Evolutionary conservation across 2,113 vertebrate genomes (phyloP).

Genomic region (Zosterops lateralis): DNA sequence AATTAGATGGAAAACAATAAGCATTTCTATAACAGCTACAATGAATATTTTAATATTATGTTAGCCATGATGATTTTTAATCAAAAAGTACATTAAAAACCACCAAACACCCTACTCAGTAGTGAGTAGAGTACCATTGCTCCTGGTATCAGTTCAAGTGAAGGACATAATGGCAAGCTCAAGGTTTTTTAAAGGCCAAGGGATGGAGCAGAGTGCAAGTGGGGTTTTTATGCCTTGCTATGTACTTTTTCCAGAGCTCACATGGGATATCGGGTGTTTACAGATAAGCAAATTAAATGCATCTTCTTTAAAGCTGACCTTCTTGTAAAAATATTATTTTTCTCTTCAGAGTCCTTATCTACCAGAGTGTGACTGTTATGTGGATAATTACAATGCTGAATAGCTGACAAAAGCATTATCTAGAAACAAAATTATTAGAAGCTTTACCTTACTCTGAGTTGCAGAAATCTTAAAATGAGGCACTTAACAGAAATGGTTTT

Average conservation of each 20-base stretch:
- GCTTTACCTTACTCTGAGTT: background rate
- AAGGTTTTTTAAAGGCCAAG: background rate
- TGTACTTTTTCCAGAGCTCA: background rate
- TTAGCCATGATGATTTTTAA: background rate
- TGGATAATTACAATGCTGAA: background rate
- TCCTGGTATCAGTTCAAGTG: background rate
- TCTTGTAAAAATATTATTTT: background rate
- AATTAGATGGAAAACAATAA: background rate
- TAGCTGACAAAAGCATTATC: background rate
- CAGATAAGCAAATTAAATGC: background rate
- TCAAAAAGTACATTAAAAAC: background rate
- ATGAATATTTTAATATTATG: background rate
- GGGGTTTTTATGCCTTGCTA: background rate
- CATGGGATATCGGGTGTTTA: background rate
- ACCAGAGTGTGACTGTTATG: background rate
- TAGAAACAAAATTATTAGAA: background rate
- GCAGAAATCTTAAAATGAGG: background rate
- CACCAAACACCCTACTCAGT: background rate
- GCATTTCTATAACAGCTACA: background rate
- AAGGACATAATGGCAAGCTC: background rate
- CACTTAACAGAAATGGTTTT: background rate
- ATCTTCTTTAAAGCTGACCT: constrained; percentile 6
- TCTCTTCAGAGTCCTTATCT: background rate
- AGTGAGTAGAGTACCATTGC: background rate
- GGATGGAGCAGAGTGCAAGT: background rate